Conservation (phyloP, 2,888 invertebrate genomes). For the Drosophila tripunctata region DNA sequence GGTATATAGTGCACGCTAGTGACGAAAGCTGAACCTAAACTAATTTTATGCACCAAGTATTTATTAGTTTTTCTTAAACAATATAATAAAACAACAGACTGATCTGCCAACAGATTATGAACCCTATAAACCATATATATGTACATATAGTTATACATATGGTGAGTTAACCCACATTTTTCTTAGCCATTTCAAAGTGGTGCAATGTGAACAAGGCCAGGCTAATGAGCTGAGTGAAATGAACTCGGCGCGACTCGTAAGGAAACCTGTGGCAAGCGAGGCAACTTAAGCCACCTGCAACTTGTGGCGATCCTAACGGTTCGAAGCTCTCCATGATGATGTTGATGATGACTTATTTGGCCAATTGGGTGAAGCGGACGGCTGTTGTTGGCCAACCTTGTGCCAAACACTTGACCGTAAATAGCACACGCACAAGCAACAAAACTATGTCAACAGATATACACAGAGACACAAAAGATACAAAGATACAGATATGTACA, state of each 20-base stretch:
- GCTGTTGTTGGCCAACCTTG: conserved; percentile 57
- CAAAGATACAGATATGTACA: conserved; percentile 27
- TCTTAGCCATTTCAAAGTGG: conserved; percentile 10
- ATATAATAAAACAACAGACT: conserved; percentile 2
- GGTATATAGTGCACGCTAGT: too few relatives aligned
- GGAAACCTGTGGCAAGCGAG: conserved; percentile 57
- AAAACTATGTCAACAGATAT: conserved; percentile 60
- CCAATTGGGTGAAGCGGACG: conserved; percentile 73
- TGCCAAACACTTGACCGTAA: conserved; percentile 74
- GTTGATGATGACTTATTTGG: conserved; percentile 69
- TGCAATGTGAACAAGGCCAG: conserved; percentile 57
- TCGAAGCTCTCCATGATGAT: neutral
- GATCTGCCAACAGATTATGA: conserved; percentile 18
- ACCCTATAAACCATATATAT: conserved; percentile 10
- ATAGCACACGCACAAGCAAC: conserved; percentile 53
- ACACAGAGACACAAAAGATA: conserved; percentile 17
- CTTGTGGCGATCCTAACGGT: conserved; percentile 54
- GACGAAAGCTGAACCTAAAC: too few relatives aligned
- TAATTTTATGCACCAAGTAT: too few relatives aligned
- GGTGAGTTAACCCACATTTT: conserved; percentile 42
- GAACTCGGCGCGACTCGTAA: too few relatives aligned
- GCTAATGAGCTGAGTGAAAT: conserved; percentile 62
- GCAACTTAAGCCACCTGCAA: conserved; percentile 16
- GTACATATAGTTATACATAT: conserved; percentile 13
- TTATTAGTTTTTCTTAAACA: too few relatives aligned